phyloP scores from a whole-genome alignment of 2,113 vertebrate genomes.

The Larimichthys polyactis region DNA sequence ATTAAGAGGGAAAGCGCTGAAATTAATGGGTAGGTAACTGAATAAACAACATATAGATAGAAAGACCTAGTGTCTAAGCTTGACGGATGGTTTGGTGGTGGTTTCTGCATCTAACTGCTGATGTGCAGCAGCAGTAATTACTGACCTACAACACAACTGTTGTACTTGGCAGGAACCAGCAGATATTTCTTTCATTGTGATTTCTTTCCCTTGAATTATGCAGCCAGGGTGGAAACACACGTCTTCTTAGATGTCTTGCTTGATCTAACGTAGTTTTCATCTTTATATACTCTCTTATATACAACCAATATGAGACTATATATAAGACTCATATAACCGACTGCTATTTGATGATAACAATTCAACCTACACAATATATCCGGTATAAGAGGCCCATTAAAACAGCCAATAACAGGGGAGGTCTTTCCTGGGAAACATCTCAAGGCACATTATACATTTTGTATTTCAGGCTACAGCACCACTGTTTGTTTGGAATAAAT shows the following conservation, averaged over 20 bases:
- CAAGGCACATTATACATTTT: conserved; percentile 24
- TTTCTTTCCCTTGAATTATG: conserved; percentile 30
- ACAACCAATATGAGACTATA: too few species aligned
- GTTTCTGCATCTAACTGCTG: too few species aligned
- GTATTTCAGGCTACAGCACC: conserved; percentile 11
- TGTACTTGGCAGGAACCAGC: conserved; percentile 12
- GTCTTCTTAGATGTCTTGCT: background rate
- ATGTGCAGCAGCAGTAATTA: conserved; percentile 19
- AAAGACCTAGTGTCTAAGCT: background rate
- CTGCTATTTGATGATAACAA: conserved; percentile 2
- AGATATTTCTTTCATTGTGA: conserved; percentile 1
- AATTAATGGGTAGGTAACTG: background rate
- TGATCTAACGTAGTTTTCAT: conserved; percentile 15
- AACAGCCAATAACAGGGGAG: background rate
- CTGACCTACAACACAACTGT: conserved; percentile 18
- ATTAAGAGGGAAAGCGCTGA: background rate
- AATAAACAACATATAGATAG: conserved; percentile 11
- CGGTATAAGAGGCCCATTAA: conserved; percentile 23
- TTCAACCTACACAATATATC: conserved; percentile 22
- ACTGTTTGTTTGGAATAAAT: conserved; percentile 22
- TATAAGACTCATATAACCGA: background rate
- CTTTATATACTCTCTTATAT: conserved; percentile 5
- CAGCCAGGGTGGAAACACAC: conserved; percentile 12
- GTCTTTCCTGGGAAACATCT: conserved; percentile 40
- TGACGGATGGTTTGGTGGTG: too few species aligned